These are phyloP conservation scores for Ptilorrhoa leucosticta DNA, from an alignment of 2,113 vertebrate species.

Conservation along the genomic window DNA sequence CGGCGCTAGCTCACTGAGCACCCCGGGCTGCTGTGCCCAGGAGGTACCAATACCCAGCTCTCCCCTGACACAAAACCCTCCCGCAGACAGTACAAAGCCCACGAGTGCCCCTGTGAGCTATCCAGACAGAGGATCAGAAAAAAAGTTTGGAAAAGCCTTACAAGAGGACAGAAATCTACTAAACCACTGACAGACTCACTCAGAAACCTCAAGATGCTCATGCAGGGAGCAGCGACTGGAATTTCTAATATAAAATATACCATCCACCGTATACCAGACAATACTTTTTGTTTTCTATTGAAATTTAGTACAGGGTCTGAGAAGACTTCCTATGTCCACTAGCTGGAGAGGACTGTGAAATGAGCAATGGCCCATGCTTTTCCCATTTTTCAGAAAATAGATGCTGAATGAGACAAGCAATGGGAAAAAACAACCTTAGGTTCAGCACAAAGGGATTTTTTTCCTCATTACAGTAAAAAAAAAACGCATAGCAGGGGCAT, in stretches of 20 bases:
- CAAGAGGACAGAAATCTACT: background rate
- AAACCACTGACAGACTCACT: background rate
- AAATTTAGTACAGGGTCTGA: background rate
- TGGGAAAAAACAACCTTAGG: background rate
- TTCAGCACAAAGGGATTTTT: background rate
- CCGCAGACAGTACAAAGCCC: rapidly evolving
- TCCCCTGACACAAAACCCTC: background rate
- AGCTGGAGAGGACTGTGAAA: background rate
- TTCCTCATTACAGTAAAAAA: background rate
- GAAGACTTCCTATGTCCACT: background rate
- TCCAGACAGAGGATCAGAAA: background rate
- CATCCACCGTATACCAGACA: background rate
- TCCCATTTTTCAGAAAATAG: background rate
- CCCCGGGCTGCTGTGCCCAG: rapidly evolving
- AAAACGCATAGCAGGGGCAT: rapidly evolving
- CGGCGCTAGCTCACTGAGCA: rapidly evolving
- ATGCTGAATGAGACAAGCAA: background rate
- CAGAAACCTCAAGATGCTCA: background rate
- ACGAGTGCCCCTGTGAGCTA: rapidly evolving
- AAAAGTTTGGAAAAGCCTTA: background rate
- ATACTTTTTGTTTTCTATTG: background rate
- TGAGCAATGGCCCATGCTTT: background rate
- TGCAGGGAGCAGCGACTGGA: background rate
- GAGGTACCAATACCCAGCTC: rapidly evolving
- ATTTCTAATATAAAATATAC: background rate